Base-by-base conservation (phyloP, 1,140 invertebrate genomes). In the Cotesia chilonis region DNA sequence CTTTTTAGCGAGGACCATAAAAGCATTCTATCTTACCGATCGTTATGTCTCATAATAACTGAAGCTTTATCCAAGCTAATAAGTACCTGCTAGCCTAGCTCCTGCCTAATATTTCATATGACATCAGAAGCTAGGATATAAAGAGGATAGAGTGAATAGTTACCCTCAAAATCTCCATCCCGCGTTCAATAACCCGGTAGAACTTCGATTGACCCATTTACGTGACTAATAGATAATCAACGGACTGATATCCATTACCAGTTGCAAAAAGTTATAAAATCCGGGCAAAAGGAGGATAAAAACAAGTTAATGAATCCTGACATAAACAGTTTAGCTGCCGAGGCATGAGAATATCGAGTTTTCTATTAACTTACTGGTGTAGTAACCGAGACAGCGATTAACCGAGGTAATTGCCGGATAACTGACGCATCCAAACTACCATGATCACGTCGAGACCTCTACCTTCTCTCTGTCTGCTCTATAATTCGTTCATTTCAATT, bases 291-390 rank as follows among this genome's bases (percentile, higher is more conserved):
- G 6, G 10, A 47, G 10, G 41, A 47, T 47, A 47, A 47, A 47
- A 47, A 47, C 41, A 47, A 47, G 41, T 47, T 47, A 47, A 47
- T 47, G 41, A 47, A 47, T 47, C 41, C 41, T 47, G 41, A 47
- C 41, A 47, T 47, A 47, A 47, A 28, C 14, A 20, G 28, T 52
- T 67, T 67, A 67, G 64, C 47, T 37, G 36, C 51, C 38, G 14
- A 38, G 20, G 47, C 20, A 36, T 54, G 63, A 68, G 68, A 68
- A 67, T 65, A 76, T 74, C 72, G 65, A 75, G 71, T 75, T 71
- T 73, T 71, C 71, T 74, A 78, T 78, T 76, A 78, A 76, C 72
- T 67, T 68, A 41, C 68, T 38, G 55, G n/a, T 38, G 60, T 57
- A 12, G 38, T 36, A 70, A n/a, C 68, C 68, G 10, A 52, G 35